Evolutionary conservation across 2,888 invertebrate genomes (phyloP).

Genomic region (Callinectes sapidus): DNA sequence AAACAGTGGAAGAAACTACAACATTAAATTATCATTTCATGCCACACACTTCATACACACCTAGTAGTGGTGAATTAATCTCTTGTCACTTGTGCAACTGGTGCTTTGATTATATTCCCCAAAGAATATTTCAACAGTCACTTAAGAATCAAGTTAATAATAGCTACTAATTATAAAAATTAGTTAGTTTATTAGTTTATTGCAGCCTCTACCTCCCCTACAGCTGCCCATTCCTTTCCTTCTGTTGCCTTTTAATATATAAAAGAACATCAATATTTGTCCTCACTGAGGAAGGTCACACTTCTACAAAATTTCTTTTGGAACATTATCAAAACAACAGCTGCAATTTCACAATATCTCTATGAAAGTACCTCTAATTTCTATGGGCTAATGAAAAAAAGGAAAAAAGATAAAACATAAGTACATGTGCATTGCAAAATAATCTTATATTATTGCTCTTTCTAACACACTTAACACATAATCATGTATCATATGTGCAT

Average conservation of each 20-base stretch:
- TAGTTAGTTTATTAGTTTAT: background rate
- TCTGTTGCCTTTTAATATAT: background rate
- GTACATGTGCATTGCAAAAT: too few species aligned
- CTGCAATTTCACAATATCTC: background rate
- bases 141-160: background rate
- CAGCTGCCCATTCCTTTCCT: background rate
- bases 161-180: background rate
- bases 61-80: background rate
- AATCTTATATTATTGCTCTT: background rate
- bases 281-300: background rate
- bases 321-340: conserved; percentile 2
- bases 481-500: background rate
- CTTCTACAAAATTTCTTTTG: background rate
- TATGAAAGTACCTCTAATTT: background rate
- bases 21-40: background rate
- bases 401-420: background rate
- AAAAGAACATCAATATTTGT: background rate
- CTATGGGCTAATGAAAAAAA: background rate
- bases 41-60: background rate
- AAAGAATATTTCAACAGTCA: background rate
- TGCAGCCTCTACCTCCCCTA: conserved; percentile 30
- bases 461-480: background rate
- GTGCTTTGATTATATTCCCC: background rate
- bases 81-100: background rate
- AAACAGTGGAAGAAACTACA: background rate